Percentiles rank a stretch among this genome's conserved stretches.
Evolutionary conservation across 2,113 vertebrate genomes (phyloP).

Genomic region (Taurulus bubalis): DNA sequence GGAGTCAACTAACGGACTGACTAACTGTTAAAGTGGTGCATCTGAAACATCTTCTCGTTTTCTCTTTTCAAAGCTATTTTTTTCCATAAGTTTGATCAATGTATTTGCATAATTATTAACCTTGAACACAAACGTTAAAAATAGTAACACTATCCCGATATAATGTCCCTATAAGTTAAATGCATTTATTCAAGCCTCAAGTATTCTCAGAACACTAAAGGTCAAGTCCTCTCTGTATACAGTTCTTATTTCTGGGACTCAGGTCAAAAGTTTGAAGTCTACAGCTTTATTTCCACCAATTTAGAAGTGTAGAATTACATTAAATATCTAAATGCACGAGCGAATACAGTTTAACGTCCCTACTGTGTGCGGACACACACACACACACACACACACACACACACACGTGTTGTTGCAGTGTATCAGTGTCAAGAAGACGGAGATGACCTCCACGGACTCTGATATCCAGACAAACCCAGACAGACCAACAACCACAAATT

Average conservation of each 20-base stretch:
- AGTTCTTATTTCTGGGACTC: not conserved
- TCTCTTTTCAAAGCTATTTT: not conserved
- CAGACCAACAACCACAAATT: not conserved
- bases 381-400: too few species aligned
- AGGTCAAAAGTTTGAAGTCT: not conserved
- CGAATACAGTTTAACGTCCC: not conserved
- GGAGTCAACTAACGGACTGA: not conserved
- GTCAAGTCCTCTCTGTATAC: not conserved
- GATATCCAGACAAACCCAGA: not conserved
- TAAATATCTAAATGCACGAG: not conserved
- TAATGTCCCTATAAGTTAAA: not conserved
- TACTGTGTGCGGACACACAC: too few species aligned
- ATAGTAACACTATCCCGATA: too few species aligned
- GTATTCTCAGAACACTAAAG: not conserved
- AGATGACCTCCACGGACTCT: slow-evolving; percentile 4
- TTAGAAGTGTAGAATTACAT: not conserved
- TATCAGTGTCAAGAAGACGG: not conserved
- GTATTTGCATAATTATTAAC: not conserved
- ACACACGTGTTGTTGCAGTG: not conserved
- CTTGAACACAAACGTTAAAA: too few species aligned
- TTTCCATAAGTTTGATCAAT: not conserved
- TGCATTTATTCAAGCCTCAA: not conserved
- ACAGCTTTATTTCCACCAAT: not conserved
- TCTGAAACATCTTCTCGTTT: not conserved
- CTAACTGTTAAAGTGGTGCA: not conserved